Conservation (phyloP, 92 coral and sea anemone species). For the Micromussa lordhowensis region DNA sequence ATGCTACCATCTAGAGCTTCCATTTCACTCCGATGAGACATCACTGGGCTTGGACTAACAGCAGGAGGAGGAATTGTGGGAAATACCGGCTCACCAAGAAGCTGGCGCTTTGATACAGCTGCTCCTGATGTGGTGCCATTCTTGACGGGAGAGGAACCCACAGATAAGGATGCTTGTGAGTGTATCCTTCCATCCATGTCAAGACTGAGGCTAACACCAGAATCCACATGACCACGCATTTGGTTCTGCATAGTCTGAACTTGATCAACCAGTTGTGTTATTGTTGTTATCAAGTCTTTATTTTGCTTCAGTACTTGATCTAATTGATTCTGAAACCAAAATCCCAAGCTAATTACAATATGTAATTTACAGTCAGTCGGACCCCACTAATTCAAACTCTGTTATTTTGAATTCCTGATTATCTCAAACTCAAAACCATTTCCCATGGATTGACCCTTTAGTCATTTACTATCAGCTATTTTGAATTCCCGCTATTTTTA, state of each 20-base stretch:
- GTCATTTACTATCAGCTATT: no score
- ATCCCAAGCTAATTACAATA: neutral
- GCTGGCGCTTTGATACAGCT: slow-evolving; percentile 37
- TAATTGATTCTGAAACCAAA: slow-evolving; percentile 79
- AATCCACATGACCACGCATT: slow-evolving; percentile 44
- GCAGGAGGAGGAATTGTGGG: slow-evolving; percentile 85
- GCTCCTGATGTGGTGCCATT: neutral
- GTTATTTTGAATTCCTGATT: no score
- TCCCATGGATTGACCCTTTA: no score
- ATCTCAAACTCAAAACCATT: no score
- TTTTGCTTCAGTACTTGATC: slow-evolving; percentile 91
- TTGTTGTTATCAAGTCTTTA: slow-evolving; percentile 84
- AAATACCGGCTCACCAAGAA: slow-evolving; percentile 69
- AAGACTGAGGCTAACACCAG: slow-evolving; percentile 35
- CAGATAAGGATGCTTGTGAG: slow-evolving; percentile 48
- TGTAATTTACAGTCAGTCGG: no score
- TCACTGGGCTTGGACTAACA: slow-evolving; percentile 64
- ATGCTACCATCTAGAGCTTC: slow-evolving; percentile 55
- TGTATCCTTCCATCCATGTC: slow-evolving; percentile 55
- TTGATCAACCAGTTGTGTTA: slow-evolving; percentile 85
- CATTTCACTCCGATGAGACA: slow-evolving; percentile 61
- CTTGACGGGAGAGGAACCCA: slow-evolving; percentile 33
- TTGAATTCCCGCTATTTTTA: no score
- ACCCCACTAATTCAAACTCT: no score
- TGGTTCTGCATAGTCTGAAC: slow-evolving; percentile 78